Evolutionary conservation across 2,888 invertebrate genomes (phyloP).

Genomic region (Aethes cnicana): DNA sequence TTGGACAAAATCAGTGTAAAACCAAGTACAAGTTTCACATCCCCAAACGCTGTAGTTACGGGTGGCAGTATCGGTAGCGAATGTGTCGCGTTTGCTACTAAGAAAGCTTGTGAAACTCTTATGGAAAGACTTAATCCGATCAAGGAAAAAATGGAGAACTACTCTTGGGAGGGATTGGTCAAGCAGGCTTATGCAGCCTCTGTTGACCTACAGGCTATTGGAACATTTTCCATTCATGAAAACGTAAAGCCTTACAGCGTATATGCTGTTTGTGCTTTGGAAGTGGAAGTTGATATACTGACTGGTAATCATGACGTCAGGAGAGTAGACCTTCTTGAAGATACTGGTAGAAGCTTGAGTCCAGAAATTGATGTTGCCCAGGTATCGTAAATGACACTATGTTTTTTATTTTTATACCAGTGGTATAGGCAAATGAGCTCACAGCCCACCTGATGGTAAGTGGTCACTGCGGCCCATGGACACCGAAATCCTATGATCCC

Average conservation of each 20-base stretch:
- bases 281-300: conserved; percentile 89
- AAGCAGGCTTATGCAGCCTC: conserved; percentile 69
- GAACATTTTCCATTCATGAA: conserved; percentile 67
- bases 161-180: conserved; percentile 81
- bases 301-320: conserved; percentile 87
- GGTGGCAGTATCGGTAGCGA: conserved; percentile 85
- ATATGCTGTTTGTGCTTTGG: conserved; percentile 83
- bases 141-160: conserved; percentile 67
- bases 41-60: conserved; percentile 80
- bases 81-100: conserved; percentile 56
- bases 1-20: conserved; percentile 83
- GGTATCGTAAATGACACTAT: conserved; percentile 57
- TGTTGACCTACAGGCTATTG: conserved; percentile 78
- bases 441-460: too few relatives aligned
- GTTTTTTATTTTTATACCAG: too few relatives aligned
- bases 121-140: conserved; percentile 59
- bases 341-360: conserved; percentile 86
- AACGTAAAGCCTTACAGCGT: conserved; percentile 78
- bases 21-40: conserved; percentile 74
- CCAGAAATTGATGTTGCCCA: conserved; percentile 88
- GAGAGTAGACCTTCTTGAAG: conserved; percentile 87
- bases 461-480: too few relatives aligned
- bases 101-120: conserved; percentile 47
- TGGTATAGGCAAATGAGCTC: too few relatives aligned
- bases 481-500: too few relatives aligned